Conservation (phyloP, 2,797 vertebrate species). For the Octomys mimax region DNA sequence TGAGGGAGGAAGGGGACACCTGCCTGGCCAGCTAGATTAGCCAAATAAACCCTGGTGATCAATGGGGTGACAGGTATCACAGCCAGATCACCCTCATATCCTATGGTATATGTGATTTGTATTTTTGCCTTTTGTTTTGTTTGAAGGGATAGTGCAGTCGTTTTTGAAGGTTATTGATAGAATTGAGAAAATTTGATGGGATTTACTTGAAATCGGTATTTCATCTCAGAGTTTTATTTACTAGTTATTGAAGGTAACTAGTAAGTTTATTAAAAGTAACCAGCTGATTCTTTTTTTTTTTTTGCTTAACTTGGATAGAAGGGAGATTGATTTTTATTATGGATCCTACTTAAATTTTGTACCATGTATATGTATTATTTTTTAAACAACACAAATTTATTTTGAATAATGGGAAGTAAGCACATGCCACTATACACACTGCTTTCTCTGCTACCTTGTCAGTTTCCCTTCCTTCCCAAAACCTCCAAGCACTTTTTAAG, state of each 20-base stretch:
- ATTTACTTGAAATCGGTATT: neutral
- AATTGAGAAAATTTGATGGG: constrained; percentile 57
- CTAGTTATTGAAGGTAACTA: neutral
- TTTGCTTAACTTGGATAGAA: constrained; percentile 40
- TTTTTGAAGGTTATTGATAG: constrained; percentile 49
- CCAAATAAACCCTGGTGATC: too few relatives aligned
- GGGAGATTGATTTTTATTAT: constrained; percentile 25
- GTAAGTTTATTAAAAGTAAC: constrained; percentile 1
- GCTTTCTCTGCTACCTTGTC: neutral
- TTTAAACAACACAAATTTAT: neutral
- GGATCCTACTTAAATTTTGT: constrained; percentile 17
- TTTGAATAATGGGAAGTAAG: constrained; percentile 22
- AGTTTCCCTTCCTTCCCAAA: constrained; percentile 14
- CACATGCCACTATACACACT: neutral
- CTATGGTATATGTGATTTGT: neutral
- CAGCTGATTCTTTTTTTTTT: neutral
- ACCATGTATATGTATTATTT: neutral
- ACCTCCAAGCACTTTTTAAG: neutral
- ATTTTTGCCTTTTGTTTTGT: constrained; percentile 32
- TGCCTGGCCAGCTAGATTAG: too few relatives aligned
- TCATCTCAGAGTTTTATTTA: neutral
- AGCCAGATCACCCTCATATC: too few relatives aligned
- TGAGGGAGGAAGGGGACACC: too few relatives aligned
- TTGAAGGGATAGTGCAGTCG: neutral
- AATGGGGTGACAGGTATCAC: too few relatives aligned